Percentiles rank a stretch among this genome's conserved stretches.
Evolutionary conservation across 2,113 vertebrate species (phyloP).

Genomic region (Boulengeromyrus knoepffleri): DNA sequence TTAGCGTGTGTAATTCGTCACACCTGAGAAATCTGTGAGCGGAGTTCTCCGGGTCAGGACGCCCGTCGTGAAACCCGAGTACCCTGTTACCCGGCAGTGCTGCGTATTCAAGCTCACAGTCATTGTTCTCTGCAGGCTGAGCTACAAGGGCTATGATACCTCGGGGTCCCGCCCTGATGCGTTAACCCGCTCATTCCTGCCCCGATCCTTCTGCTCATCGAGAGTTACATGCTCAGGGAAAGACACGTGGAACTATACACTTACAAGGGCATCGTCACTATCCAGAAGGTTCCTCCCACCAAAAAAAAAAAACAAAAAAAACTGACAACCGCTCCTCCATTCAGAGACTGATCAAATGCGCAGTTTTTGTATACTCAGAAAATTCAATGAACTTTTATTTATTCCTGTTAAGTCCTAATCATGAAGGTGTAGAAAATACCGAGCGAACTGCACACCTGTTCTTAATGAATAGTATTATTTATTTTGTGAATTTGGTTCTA

Average conservation of each 20-base stretch:
- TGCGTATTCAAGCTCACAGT: background rate
- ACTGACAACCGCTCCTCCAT: background rate
- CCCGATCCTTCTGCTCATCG: background rate
- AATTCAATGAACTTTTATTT: background rate
- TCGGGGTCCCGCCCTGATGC: background rate
- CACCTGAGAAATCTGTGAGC: background rate
- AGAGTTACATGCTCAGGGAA: background rate
- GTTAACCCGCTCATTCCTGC: background rate
- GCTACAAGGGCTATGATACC: background rate
- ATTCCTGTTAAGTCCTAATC: background rate
- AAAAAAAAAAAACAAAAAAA: background rate
- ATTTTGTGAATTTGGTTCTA: background rate
- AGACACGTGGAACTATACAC: background rate
- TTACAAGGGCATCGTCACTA: background rate
- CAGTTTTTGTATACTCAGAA: background rate
- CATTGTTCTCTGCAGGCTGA: background rate
- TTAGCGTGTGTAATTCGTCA: background rate
- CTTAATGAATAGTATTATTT: background rate
- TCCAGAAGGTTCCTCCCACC: background rate
- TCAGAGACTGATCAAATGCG: background rate
- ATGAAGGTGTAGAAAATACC: background rate
- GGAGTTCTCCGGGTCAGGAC: background rate
- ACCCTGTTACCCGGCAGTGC: background rate
- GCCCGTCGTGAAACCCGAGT: background rate
- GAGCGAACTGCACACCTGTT: background rate